Evolutionary conservation across 2,888 invertebrate species (phyloP).

Genomic region (Lithophane leautieri): DNA sequence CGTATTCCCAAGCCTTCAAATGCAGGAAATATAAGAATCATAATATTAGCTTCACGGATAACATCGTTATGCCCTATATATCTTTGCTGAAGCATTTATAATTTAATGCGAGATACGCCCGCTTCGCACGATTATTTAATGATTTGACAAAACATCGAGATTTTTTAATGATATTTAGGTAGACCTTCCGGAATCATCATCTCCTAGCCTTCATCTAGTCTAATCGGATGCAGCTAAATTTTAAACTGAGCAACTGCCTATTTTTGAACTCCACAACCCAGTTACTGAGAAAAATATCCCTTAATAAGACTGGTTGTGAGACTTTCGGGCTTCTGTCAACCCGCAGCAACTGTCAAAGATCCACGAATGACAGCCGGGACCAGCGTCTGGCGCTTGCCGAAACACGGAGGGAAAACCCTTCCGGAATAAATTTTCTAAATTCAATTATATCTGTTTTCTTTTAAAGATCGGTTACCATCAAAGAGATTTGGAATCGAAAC

Average conservation of each 20-base stretch:
- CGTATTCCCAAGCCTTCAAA: slow-evolving; percentile 37
- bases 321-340: background rate
- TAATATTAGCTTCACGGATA: slow-evolving; percentile 20
- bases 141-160: background rate
- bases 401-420: too few species aligned
- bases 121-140: background rate
- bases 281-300: background rate
- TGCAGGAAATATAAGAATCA: slow-evolving; percentile 28
- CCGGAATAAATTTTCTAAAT: too few species aligned
- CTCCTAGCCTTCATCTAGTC: background rate
- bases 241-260: background rate
- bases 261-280: background rate
- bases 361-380: too few species aligned
- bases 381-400: too few species aligned
- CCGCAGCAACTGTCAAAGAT: too few species aligned
- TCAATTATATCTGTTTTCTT: background rate
- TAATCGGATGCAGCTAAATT: background rate
- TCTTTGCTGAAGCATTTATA: background rate
- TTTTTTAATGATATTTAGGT: background rate
- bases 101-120: background rate
- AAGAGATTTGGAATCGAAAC: background rate
- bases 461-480: background rate
- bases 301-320: background rate
- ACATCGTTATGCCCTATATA: slow-evolving; percentile 2
- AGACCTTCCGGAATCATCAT: background rate